Percentiles rank a stretch among this genome's conserved stretches.
Evolutionary conservation across 2,113 vertebrate genomes (phyloP).

Genomic region (Lampris incognitus): DNA sequence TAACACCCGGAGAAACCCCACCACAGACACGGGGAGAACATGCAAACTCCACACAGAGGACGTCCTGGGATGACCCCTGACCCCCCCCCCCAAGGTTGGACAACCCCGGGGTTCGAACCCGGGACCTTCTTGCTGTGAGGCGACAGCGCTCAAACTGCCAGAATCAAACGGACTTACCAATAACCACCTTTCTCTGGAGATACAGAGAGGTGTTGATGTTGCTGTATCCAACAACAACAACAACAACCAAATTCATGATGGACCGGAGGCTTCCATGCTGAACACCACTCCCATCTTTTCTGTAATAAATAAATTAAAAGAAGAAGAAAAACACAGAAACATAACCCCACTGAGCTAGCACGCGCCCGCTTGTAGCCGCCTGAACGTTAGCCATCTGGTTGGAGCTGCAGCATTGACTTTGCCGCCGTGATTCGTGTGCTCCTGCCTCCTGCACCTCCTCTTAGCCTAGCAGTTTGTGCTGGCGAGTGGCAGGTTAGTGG

Average conservation of each 20-base stretch:
- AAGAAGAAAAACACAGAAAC: too few relatives aligned
- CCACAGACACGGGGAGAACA: too few relatives aligned
- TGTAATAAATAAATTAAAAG: constrained; percentile 25
- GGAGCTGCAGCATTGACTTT: background rate
- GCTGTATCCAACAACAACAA: background rate
- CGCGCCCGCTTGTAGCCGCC: background rate
- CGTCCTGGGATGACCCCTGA: too few relatives aligned
- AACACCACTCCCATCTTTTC: background rate
- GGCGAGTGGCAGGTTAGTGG: background rate
- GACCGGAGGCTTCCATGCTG: constrained; percentile 15
- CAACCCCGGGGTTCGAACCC: too few relatives aligned
- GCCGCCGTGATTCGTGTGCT: background rate
- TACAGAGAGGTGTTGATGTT: background rate
- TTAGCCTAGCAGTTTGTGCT: background rate
- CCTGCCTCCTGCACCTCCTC: background rate
- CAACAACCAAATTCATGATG: background rate
- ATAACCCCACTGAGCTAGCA: background rate
- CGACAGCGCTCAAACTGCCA: too few relatives aligned
- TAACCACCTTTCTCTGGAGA: background rate
- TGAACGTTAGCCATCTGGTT: background rate
- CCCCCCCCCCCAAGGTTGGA: too few relatives aligned
- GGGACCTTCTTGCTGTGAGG: too few relatives aligned
- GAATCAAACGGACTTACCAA: too few relatives aligned
- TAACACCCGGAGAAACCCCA: too few relatives aligned
- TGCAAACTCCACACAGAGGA: too few relatives aligned